Percentiles rank a stretch among this genome's conserved stretches.
phyloP scores from a whole-genome alignment of 2,888 invertebrate genomes.

The Hyalella azteca region DNA sequence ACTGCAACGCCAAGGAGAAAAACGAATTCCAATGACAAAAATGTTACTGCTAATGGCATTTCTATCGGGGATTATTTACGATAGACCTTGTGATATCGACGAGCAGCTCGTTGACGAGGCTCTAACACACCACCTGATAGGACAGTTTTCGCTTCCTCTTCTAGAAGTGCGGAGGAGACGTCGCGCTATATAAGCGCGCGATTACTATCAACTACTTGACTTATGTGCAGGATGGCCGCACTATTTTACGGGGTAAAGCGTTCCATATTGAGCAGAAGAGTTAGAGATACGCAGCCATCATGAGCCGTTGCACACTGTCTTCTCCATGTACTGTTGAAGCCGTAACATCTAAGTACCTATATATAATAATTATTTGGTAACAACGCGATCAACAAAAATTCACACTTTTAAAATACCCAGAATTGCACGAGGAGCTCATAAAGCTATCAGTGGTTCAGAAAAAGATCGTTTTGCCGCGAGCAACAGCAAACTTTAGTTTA shows the following conservation, averaged over 20 bases:
- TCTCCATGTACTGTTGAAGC: not conserved
- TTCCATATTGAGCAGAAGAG: conserved; percentile 27
- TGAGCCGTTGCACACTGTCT: not conserved
- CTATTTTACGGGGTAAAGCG: conserved; percentile 24
- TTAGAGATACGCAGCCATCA: not conserved
- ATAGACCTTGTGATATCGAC: too few species aligned
- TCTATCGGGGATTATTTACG: too few species aligned
- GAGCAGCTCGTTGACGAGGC: too few species aligned
- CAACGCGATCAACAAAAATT: conserved; percentile 8
- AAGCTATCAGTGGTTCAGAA: not conserved
- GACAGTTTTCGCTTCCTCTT: too few species aligned
- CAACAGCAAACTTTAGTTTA: not conserved
- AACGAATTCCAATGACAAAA: too few species aligned
- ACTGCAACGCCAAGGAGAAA: too few species aligned
- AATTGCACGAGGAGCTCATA: not conserved
- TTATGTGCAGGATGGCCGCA: not conserved
- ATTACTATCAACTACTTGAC: too few species aligned
- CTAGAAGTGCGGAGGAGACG: too few species aligned
- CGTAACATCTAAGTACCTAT: not conserved
- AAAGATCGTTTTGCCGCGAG: too few species aligned
- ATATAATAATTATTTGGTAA: conserved; percentile 12
- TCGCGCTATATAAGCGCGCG: too few species aligned
- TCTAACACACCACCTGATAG: too few species aligned
- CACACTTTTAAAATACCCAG: conserved; percentile 12
- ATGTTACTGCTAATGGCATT: too few species aligned